These are phyloP conservation scores for Ibycter americanus DNA, from an alignment of 2,797 vertebrate species.

Conservation along the genomic window DNA sequence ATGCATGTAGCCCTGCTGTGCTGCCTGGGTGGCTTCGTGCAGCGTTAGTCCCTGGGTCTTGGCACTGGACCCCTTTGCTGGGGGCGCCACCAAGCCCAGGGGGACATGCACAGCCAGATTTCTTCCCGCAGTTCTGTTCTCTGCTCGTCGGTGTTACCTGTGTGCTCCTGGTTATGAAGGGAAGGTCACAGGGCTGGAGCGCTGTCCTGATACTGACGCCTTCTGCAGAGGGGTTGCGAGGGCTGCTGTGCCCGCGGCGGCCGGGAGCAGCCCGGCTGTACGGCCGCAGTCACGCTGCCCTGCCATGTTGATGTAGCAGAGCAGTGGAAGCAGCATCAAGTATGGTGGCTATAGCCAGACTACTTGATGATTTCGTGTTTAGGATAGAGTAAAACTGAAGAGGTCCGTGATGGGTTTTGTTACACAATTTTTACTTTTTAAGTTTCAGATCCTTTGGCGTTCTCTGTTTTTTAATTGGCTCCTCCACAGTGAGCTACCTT, in stretches of 20 bases:
- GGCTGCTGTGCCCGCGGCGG: neutral
- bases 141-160: no score
- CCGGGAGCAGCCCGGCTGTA: fast-evolving
- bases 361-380: neutral
- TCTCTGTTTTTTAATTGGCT: neutral
- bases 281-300: fast-evolving
- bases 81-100: fast-evolving
- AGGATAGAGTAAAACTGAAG: neutral
- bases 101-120: no score
- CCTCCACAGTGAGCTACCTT: neutral
- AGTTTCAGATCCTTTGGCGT: neutral
- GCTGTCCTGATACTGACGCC: fast-evolving
- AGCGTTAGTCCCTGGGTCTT: neutral
- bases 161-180: neutral
- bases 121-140: neutral
- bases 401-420: neutral
- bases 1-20: fast-evolving
- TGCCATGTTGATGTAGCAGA: neutral
- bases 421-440: neutral
- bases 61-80: neutral
- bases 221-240: neutral
- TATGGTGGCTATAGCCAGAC: neutral
- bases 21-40: neutral
- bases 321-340: neutral
- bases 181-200: neutral